Base-by-base conservation (phyloP, 2,888 invertebrate species). In the Hecatera dysodea region DNA sequence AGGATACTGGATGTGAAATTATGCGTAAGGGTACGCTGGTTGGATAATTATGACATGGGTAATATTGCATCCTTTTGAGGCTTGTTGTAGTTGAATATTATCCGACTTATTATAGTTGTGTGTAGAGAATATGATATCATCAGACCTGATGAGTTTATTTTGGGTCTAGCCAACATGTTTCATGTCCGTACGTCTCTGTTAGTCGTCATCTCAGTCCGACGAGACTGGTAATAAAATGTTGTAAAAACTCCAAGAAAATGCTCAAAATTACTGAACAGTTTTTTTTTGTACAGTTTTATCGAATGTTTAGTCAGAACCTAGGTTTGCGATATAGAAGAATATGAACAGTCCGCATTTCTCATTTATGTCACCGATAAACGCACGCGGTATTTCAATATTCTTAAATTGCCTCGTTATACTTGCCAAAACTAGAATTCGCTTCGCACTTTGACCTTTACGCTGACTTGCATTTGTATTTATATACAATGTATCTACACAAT, bases 371-470 rank as follows among this genome's bases (percentile, higher is more conserved):
- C 46, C 42, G 29, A 67, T 50, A 60, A 59, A 42, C 52, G 53
- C 63, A 39, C 24, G 44, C 44, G 11, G 22, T 67, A 60, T n/a
- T 27, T 48, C 60, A 60, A 68, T 19, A 50, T 62, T 42, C 44
- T 65, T 50, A 44, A 50, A 63, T 57, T 50, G 29, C 36, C 44
- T 48, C 19, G 39, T 44, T 61, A 55, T 36, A 53, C 46, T 72
- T 33, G 62, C 29, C 62, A 55, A 53, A 67, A 65, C 56, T 39
- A 77, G 78, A 79, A 67, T 72, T 50, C 36, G 64, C 29, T 22
- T 67, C 39, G 33, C 65, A 77, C 67, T 83, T 59, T 57, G 81
- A 83, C 81, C 74, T 80, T 83, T 70, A 29, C 19, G 59, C 69
- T 53, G 66, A 56, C 53, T 72, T 53, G 64, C 59, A 65, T 75